Evolutionary conservation across 2,888 invertebrate genomes (phyloP).

Genomic region (Hoplodrina blanda): DNA sequence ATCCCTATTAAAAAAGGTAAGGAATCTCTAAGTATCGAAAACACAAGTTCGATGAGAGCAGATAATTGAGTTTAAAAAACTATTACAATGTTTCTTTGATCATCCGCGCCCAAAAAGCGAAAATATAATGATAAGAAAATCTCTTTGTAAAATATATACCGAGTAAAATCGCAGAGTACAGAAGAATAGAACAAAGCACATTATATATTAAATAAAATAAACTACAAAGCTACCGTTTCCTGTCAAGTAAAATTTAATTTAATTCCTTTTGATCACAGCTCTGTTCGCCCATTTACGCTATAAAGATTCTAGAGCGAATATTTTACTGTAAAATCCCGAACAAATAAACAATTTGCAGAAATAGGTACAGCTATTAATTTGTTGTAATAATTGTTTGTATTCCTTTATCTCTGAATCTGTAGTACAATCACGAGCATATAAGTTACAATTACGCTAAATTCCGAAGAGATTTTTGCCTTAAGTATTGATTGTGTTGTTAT

Average conservation of each 20-base stretch:
- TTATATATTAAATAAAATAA: constrained; percentile 25
- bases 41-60: background rate
- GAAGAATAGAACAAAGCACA: background rate
- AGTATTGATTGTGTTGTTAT: no score
- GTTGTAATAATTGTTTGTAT: constrained; percentile 7
- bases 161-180: constrained; percentile 1
- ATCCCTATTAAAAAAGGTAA: no score
- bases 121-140: background rate
- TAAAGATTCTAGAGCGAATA: constrained; percentile 9
- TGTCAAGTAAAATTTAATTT: constrained; percentile 25
- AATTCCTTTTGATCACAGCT: constrained; percentile 31
- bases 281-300: constrained; percentile 16
- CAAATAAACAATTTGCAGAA: constrained; percentile 5
- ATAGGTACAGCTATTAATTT: background rate
- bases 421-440: background rate
- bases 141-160: background rate
- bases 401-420: background rate
- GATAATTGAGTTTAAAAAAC: background rate
- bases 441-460: no score
- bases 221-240: constrained; percentile 20
- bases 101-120: background rate
- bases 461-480: no score
- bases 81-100: background rate
- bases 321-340: constrained; percentile 1
- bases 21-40: no score